phyloP scores from a whole-genome alignment of 2,113 vertebrate species.

The Pyxicephalus adspersus region DNA sequence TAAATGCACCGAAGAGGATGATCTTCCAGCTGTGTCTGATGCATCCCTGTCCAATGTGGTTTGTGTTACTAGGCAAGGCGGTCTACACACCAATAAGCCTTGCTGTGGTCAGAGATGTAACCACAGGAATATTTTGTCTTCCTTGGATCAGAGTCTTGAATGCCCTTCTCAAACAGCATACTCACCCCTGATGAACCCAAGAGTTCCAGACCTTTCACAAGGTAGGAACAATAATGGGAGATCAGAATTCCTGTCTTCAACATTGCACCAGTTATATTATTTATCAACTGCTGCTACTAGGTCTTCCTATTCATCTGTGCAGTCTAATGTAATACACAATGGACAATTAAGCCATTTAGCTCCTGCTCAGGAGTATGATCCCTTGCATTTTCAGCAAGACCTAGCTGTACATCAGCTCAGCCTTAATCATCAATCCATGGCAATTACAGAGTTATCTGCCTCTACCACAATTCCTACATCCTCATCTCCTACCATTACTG shows the following conservation, averaged over 20 bases:
- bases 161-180: constrained; percentile 81
- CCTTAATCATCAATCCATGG: constrained; percentile 78
- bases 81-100: constrained; percentile 82
- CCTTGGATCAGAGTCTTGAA: constrained; percentile 82
- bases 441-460: constrained; percentile 83
- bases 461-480: constrained; percentile 74
- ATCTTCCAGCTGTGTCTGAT: constrained; percentile 78
- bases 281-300: constrained; percentile 75
- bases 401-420: constrained; percentile 78
- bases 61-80: constrained; percentile 68
- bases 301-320: constrained; percentile 87
- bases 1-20: constrained; percentile 91
- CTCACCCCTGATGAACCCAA: constrained; percentile 80
- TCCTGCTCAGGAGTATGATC: constrained; percentile 83
- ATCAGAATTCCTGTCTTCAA: constrained; percentile 83
- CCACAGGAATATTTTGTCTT: constrained; percentile 81
- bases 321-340: constrained; percentile 82
- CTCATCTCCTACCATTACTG: constrained; percentile 71
- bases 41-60: constrained; percentile 79
- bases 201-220: constrained; percentile 87
- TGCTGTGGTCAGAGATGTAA: constrained; percentile 85
- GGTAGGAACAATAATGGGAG: constrained; percentile 80
- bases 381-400: constrained; percentile 86
- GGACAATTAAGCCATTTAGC: constrained; percentile 83
- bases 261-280: constrained; percentile 84